Evolutionary conservation across 2,113 vertebrate genomes (phyloP), one percentile per base, ranked within the genome.

Genomic region (Erpornis zantholeuca): DNA sequence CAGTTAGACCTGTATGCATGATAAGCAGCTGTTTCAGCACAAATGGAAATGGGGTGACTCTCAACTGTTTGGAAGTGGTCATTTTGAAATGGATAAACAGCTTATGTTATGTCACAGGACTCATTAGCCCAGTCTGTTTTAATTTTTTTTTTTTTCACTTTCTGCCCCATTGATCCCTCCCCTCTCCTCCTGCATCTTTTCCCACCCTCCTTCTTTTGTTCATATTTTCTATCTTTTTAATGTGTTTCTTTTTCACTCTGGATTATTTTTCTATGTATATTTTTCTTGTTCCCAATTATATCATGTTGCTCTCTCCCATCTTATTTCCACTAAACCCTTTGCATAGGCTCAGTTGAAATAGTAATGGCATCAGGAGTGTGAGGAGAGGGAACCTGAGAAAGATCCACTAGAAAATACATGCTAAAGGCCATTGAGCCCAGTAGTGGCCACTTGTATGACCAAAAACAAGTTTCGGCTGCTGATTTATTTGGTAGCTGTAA

Each of bases 111-210:
- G 40, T 28, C 24, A 63, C 12, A 38, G 40, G 23, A n/a, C 33
- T n/a, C 22, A 20, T 3, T 64, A 19, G 10, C 35, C 13, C 27
- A 22, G 13, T 42, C 11, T 23, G 5, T n/a, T 76, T 87, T 60
- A n/a, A n/a, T n/a, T 38, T 27, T 6, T 87, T 25, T 54, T 0
- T 17, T 4, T 25, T 56, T 21, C 9, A 28, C 0, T 25, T 78
- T 86, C 73, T 75, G 2, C 18, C 15, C 11, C 47, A 42, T 3
- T 75, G 25, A 57, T 64, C n/a, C 4, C 4, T 28, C 10, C 5
- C 3, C 19, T 15, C 4, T 20, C 3, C 11, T 2, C 6, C 25
- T 0, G 0, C 3, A 9, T 65, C n/a, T 36, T 73, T 90, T 45
- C 45, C 15, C 11, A 61, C 9, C 3, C 3, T 2, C 2, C 4